Evolutionary conservation across 2,113 vertebrate species (phyloP).

Genomic region (Tursiops truncatus): DNA sequence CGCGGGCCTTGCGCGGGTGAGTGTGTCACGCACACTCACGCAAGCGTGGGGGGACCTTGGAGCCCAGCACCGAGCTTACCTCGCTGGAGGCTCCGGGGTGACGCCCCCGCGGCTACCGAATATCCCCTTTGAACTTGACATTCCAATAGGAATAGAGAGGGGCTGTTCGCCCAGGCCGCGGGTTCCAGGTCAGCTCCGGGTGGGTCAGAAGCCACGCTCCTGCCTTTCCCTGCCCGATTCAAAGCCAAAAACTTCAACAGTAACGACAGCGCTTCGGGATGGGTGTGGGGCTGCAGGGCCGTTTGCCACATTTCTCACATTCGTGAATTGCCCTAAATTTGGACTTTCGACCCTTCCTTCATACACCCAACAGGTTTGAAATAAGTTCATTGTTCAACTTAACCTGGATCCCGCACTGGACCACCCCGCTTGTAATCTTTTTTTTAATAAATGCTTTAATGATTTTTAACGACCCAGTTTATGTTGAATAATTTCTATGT

Average conservation of each 20-base stretch:
- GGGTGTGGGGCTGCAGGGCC: neutral
- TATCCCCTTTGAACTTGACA: neutral
- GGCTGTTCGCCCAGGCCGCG: accelerated
- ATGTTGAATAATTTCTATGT: constrained; percentile 42
- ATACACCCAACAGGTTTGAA: neutral
- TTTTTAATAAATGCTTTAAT: constrained; percentile 1
- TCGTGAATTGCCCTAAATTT: neutral
- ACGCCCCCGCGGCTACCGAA: accelerated
- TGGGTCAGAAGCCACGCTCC: neutral
- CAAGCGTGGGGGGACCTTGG: neutral
- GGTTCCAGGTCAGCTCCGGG: neutral
- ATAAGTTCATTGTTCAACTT: neutral
- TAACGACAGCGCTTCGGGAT: accelerated
- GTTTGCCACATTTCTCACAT: neutral
- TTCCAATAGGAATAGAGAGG: neutral
- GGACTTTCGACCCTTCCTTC: neutral
- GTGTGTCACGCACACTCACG: neutral
- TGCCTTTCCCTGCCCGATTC: accelerated
- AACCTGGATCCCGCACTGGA: neutral
- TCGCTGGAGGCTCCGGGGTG: neutral
- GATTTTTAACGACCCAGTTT: neutral
- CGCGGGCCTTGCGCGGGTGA: accelerated
- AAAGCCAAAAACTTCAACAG: neutral
- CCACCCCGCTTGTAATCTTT: neutral
- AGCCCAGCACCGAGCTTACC: accelerated